Evolutionary conservation across 1,140 invertebrate genomes (phyloP), one percentile per base, ranked within the genome.

Genomic region (Eciton burchellii): DNA sequence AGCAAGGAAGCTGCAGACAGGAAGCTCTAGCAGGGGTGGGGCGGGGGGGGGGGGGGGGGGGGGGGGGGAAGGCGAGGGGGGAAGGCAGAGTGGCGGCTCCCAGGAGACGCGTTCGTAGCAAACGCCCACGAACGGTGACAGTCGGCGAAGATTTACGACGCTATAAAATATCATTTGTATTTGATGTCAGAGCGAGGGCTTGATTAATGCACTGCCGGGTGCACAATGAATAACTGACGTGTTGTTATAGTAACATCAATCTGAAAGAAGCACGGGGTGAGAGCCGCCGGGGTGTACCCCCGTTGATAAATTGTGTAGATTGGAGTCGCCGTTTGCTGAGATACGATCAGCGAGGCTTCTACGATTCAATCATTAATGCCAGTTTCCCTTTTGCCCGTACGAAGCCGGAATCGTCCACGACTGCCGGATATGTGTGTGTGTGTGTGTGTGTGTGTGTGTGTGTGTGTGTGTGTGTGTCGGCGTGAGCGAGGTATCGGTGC

Each of bases 161-260:
- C 91, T 91, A 93, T 94, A 94, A 93, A 94, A 93, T 93, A 93
- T 93, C 92, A 94, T 94, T 94, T 93, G 92, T 93, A 94, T 93
- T 93, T 92, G 90, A 91, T 91, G 91, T 92, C 89, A 90, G 88
- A 90, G 90, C 89, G 88, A 88, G 88, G 84, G 88, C 89, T 90
- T 93, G 92, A 93, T 93, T 93, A 93, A 93, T 93, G 92, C 86
- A 92, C 88, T 91, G 86, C 81, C 85, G 87, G 82, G 88, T 89
- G 88, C 87, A 91, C 91, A 91, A 91, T 91, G 91, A 91, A 92
- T 91, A 92, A 92, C 90, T 84, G 89, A 91, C 89, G 86, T 89
- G 91, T 90, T 91, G 89, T 92, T 91, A 91, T 91, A 89, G 90
- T 90, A 90, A 91, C 90, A 91, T 92, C 90, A 91, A 92, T 93